Conservation (phyloP, 2,888 invertebrate species). For the Ditylenchus weischeri region DNA sequence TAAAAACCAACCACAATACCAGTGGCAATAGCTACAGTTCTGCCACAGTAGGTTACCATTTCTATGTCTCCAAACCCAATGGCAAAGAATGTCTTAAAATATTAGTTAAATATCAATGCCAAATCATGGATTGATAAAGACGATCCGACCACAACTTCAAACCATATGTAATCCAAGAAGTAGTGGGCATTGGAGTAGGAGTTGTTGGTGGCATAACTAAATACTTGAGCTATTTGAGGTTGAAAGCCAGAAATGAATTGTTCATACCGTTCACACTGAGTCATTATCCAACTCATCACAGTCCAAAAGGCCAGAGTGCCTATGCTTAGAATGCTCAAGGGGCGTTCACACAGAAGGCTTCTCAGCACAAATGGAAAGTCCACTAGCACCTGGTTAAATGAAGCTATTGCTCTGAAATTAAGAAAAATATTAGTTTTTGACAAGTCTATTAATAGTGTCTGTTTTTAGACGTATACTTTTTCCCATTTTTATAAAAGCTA, state of each 20-base stretch:
- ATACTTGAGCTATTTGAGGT: neutral
- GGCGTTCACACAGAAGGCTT: slow-evolving; percentile 98
- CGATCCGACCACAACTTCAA: slow-evolving; percentile 51
- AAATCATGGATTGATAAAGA: neutral
- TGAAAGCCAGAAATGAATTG: neutral
- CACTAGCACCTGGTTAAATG: slow-evolving; percentile 76
- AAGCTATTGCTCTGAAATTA: slow-evolving; percentile 62
- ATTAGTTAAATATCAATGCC: neutral
- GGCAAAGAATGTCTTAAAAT: slow-evolving; percentile 83
- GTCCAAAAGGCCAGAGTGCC: slow-evolving; percentile 99
- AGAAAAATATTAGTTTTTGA: slow-evolving; percentile 64
- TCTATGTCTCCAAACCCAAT: slow-evolving; percentile 97
- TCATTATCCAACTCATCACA: slow-evolving; percentile 93
- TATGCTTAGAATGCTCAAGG: slow-evolving; percentile 90
- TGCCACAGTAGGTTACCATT: slow-evolving; percentile 98
- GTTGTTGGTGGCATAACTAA: slow-evolving; percentile 29
- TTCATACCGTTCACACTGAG: slow-evolving; percentile 90
- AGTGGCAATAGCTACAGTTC: slow-evolving; percentile 96
- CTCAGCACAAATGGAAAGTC: slow-evolving; percentile 86
- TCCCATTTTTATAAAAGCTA: too few relatives aligned
- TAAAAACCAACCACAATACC: slow-evolving; percentile 83
- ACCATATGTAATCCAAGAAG: slow-evolving; percentile 54
- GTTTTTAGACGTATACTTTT: too few relatives aligned
- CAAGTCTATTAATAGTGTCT: too few relatives aligned
- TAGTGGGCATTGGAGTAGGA: slow-evolving; percentile 41